Evolutionary conservation across 2,888 invertebrate species (phyloP).

Genomic region (Graphium colonna): DNA sequence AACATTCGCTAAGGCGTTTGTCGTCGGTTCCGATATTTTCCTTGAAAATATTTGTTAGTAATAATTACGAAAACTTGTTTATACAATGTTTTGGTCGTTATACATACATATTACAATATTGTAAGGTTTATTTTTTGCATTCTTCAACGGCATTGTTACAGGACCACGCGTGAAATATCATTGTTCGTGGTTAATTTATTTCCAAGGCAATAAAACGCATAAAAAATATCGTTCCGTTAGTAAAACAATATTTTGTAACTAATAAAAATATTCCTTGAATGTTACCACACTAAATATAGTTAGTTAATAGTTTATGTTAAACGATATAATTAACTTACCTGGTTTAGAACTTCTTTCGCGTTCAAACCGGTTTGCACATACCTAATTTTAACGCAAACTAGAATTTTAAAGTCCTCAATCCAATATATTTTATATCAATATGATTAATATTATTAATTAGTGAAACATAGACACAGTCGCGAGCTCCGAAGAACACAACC

Average conservation of each 20-base stretch:
- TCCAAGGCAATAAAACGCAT: not conserved
- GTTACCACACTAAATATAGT: not conserved
- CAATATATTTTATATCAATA: not conserved
- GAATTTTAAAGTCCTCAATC: not conserved
- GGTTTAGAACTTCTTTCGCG: slow-evolving; percentile 16
- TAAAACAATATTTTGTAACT: not conserved
- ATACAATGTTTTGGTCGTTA: no score
- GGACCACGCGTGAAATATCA: not conserved
- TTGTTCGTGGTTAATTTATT: not conserved
- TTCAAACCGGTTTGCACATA: slow-evolving; percentile 25
- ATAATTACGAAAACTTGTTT: no score
- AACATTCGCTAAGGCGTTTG: not conserved
- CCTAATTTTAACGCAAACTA: slow-evolving; percentile 12
- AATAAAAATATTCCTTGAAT: not conserved
- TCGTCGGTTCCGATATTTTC: no score
- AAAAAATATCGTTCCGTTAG: not conserved
- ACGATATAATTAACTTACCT: slow-evolving; percentile 21
- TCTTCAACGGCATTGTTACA: no score
- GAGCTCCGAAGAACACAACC: slow-evolving; percentile 32
- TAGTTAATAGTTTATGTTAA: no score
- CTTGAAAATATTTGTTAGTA: no score
- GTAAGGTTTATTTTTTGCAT: no score
- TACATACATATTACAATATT: no score
- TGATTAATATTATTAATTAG: slow-evolving; percentile 2
- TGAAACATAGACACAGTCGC: slow-evolving; percentile 11